Conservation (phyloP, 2,888 invertebrate species). For the Pilophorus perplexus region DNA sequence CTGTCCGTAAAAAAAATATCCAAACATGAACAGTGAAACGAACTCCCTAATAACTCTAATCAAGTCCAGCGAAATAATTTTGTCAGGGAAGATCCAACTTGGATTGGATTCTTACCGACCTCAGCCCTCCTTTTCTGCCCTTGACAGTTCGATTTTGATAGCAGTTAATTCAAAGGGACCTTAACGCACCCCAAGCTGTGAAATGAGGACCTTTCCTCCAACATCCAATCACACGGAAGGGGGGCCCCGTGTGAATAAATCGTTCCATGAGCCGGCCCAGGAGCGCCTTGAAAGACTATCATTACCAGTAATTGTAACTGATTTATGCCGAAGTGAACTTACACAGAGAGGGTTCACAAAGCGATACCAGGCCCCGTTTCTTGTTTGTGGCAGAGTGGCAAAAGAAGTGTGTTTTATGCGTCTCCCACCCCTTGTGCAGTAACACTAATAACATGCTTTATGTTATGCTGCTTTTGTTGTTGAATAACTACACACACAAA, state of each 20-base stretch:
- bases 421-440: conserved; percentile 2
- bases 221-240: not conserved
- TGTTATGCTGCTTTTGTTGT: no score
- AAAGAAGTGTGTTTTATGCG: conserved; percentile 15
- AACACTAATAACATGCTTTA: no score
- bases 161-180: not conserved
- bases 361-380: conserved; percentile 6
- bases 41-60: no score
- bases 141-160: conserved; percentile 8
- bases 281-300: conserved; percentile 15
- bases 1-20: no score
- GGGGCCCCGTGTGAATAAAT: conserved; percentile 13
- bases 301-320: conserved; percentile 19
- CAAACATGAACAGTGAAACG: no score
- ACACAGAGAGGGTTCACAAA: not conserved
- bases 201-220: not conserved
- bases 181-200: conserved; percentile 5
- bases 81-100: no score
- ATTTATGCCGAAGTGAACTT: conserved; percentile 3
- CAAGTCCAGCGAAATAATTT: no score
- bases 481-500: no score
- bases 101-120: no score
- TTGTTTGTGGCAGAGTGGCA: not conserved
- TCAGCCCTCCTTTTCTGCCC: no score
- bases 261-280: conserved; percentile 4